A percentile compares a stretch with the other conserved stretches of the same genome.
phyloP scores from a whole-genome alignment of 2,888 invertebrate genomes.

The Lochmaea crataegi region DNA sequence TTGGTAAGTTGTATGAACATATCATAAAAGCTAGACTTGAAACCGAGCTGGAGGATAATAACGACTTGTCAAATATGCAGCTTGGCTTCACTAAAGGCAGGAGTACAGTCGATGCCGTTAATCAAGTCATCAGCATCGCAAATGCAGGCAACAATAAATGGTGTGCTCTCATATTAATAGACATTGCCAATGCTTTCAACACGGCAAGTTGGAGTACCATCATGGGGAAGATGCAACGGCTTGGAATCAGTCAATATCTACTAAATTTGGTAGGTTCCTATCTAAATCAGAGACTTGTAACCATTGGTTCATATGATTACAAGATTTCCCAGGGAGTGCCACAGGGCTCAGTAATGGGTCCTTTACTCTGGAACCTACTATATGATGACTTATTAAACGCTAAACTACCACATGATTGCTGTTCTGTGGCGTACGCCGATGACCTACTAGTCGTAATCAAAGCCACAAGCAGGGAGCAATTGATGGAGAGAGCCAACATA shows the following conservation, averaged over 20 bases:
- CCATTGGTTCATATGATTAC: not conserved
- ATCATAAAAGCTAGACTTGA: constrained; percentile 10
- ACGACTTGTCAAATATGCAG: not conserved
- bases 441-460: constrained; percentile 26
- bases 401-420: not conserved
- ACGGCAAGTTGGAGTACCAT: constrained; percentile 13
- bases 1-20: constrained; percentile 5
- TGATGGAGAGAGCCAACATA: not conserved
- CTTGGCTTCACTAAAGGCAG: constrained; percentile 14
- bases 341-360: constrained; percentile 32
- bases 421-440: constrained; percentile 29
- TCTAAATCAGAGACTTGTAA: not conserved
- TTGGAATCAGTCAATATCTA: not conserved
- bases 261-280: not conserved
- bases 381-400: constrained; percentile 17
- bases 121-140: not conserved
- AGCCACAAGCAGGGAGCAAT: too few relatives aligned
- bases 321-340: constrained; percentile 25
- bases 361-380: constrained; percentile 26
- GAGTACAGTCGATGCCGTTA: constrained; percentile 11
- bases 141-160: not conserved
- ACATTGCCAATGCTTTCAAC: constrained; percentile 15
- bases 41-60: not conserved
- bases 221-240: not conserved
- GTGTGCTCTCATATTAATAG: constrained; percentile 11